A percentile compares a stretch with the other conserved stretches of the same genome.
Evolutionary conservation across 1,140 invertebrate genomes (phyloP).

Genomic region (Doryteuthis pealeii): DNA sequence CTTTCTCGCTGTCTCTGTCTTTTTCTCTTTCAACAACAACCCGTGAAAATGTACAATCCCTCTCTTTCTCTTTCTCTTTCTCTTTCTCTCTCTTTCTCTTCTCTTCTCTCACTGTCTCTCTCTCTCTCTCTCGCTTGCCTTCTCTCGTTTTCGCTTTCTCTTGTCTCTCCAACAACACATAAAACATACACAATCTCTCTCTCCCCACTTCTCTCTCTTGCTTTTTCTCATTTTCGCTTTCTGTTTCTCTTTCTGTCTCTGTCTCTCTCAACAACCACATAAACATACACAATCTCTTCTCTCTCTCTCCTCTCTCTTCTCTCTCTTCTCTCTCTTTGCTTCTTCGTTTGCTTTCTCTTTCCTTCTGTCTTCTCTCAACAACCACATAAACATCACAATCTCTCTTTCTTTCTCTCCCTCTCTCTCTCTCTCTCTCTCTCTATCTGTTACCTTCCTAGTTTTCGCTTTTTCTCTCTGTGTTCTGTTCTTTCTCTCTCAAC

Average conservation of each 20-base stretch:
- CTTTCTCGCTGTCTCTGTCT: background rate
- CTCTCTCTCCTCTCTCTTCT: constrained; percentile 1
- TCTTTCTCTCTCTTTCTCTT: background rate
- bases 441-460: too few species aligned
- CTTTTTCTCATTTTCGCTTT: too few species aligned
- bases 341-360: background rate
- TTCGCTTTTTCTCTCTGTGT: too few species aligned
- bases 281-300: background rate
- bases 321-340: background rate
- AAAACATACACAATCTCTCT: background rate
- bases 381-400: background rate
- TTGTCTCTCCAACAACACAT: too few species aligned
- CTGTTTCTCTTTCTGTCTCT: background rate
- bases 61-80: background rate
- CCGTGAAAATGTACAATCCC: too few species aligned
- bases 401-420: background rate
- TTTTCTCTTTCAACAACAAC: too few species aligned
- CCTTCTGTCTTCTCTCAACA: background rate
- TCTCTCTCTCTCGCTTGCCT: background rate
- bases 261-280: background rate
- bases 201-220: background rate
- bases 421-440: background rate
- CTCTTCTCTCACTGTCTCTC: background rate
- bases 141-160: too few species aligned
- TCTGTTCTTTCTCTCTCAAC: background rate